These are phyloP conservation scores for Sebastes kiyomatsui DNA, from an alignment of 2,797 vertebrate genomes.

Conservation along the genomic window DNA sequence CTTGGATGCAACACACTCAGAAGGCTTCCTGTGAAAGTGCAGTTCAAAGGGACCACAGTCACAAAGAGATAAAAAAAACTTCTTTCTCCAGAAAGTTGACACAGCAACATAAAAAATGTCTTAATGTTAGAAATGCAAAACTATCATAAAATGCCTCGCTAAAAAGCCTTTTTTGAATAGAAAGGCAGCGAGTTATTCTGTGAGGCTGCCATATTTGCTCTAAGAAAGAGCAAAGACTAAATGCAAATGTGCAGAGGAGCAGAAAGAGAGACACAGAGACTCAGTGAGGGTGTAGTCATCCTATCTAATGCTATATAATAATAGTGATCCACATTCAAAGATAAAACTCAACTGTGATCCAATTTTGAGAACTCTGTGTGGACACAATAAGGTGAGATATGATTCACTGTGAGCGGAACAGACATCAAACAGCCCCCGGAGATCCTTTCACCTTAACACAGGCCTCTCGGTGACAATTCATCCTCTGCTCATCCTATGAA, in stretches of 20 bases:
- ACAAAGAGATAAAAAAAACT: slow-evolving; percentile 32
- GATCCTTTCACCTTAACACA: slow-evolving; percentile 54
- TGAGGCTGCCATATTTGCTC: slow-evolving; percentile 7
- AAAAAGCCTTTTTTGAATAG: slow-evolving; percentile 13
- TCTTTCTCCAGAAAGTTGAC: slow-evolving; percentile 38
- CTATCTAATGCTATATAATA: slow-evolving; percentile 24
- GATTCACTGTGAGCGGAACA: slow-evolving; percentile 51
- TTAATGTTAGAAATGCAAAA: slow-evolving; percentile 49
- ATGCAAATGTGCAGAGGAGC: slow-evolving; percentile 28
- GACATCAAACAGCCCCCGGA: slow-evolving; percentile 61
- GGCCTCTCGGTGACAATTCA: slow-evolving; percentile 49
- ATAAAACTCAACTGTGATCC: slow-evolving; percentile 62
- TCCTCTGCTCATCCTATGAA: slow-evolving; percentile 50
- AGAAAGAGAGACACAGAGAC: slow-evolving; percentile 12
- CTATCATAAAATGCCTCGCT: slow-evolving; percentile 6
- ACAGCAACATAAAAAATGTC: slow-evolving; percentile 7
- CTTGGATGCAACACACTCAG: slow-evolving; percentile 36
- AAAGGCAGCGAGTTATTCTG: slow-evolving; percentile 5
- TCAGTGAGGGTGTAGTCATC: slow-evolving; percentile 5
- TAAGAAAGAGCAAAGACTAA: slow-evolving; percentile 14
- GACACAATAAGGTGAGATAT: slow-evolving; percentile 56
- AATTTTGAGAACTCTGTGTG: slow-evolving; percentile 55
- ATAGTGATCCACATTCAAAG: slow-evolving; percentile 52
- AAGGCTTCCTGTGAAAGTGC: slow-evolving; percentile 32
- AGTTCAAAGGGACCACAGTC: slow-evolving; percentile 44